Percentiles rank a stretch among this genome's conserved stretches.
Conservation (phyloP, 2,113 vertebrate genomes). For the Chionomys nivalis region DNA sequence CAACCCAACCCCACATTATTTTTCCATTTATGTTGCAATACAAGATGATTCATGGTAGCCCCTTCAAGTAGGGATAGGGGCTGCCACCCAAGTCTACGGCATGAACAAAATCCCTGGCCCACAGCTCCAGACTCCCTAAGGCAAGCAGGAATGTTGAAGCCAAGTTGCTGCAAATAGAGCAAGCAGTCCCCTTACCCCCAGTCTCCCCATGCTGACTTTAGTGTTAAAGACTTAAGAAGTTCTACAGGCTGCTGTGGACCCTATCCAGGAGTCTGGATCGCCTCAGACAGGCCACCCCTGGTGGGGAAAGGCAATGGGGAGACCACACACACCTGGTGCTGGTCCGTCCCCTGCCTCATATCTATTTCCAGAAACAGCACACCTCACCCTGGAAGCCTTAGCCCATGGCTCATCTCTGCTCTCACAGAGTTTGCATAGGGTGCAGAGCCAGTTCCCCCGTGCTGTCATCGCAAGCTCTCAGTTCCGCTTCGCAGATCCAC, state of each 20-base stretch:
- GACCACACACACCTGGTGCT: conserved; percentile 80
- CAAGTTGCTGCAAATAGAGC: conserved; percentile 55
- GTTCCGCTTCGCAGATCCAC: not conserved
- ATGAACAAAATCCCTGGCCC: not conserved
- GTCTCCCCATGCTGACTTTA: not conserved
- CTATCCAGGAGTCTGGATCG: not conserved
- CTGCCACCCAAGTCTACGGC: conserved; percentile 49
- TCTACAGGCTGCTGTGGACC: not conserved
- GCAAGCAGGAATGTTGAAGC: conserved; percentile 15
- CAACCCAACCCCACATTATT: conserved; percentile 9
- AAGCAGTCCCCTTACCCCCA: conserved; percentile 14
- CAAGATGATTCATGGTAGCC: not conserved
- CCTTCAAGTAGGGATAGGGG: not conserved
- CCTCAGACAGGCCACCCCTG: not conserved
- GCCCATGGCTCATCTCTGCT: conserved; percentile 66
- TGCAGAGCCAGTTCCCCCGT: conserved; percentile 6
- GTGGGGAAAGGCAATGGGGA: not conserved
- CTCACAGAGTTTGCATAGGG: not conserved
- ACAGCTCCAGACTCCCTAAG: conserved; percentile 25
- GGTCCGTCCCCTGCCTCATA: conserved; percentile 55
- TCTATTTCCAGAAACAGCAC: conserved; percentile 51
- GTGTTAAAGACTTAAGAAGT: not conserved
- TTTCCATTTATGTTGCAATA: conserved; percentile 51
- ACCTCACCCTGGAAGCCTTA: conserved; percentile 59
- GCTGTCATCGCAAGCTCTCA: conserved; percentile 30